Percentiles rank a stretch among this genome's conserved stretches.
phyloP scores from a whole-genome alignment of 2,797 vertebrate genomes.

The Oophaga sylvatica region DNA sequence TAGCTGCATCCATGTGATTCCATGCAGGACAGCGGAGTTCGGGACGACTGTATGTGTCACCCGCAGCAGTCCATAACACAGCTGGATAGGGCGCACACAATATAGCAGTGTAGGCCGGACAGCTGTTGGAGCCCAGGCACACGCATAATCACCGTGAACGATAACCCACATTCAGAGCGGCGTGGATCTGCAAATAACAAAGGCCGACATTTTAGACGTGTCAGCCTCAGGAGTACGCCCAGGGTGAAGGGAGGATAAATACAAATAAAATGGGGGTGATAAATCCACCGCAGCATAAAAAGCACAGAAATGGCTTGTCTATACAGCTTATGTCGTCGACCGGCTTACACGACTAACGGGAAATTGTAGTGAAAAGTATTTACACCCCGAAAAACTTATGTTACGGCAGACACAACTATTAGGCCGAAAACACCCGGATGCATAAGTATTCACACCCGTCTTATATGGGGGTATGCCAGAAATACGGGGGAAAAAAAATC shows the following conservation, averaged over 20 bases:
- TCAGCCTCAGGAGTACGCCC: background rate
- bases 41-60: background rate
- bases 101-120: constrained; percentile 22
- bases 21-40: background rate
- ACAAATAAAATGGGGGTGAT: constrained; percentile 6
- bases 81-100: constrained; percentile 26
- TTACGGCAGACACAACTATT: too few relatives aligned
- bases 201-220: constrained; percentile 17
- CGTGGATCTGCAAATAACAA: constrained; percentile 19
- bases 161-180: constrained; percentile 22
- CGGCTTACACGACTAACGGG: background rate
- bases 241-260: background rate
- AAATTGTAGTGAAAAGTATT: background rate
- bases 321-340: background rate
- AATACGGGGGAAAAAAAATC: too few relatives aligned
- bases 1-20: background rate
- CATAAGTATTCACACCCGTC: too few relatives aligned
- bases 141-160: constrained; percentile 29
- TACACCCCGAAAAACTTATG: background rate
- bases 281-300: background rate
- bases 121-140: constrained; percentile 18
- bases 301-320: constrained; percentile 5
- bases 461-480: too few relatives aligned
- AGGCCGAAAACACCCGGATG: too few relatives aligned
- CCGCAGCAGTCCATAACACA: constrained; percentile 24